Evolutionary conservation across 2,888 invertebrate species (phyloP).

Genomic region (Marronus borbonicus): DNA sequence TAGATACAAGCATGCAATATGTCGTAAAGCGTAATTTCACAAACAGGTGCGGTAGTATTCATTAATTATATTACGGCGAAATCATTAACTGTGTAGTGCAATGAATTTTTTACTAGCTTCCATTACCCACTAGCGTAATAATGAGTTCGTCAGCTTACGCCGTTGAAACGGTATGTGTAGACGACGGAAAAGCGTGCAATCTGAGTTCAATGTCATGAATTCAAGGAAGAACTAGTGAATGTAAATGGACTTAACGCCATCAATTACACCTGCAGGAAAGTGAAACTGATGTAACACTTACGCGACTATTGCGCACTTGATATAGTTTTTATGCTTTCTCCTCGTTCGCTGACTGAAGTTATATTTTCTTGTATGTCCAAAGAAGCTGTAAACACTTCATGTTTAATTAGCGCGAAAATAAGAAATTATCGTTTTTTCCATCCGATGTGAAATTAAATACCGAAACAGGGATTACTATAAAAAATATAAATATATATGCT

Average conservation of each 20-base stretch:
- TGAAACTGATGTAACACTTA: constrained; percentile 7
- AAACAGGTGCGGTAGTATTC: too few relatives aligned
- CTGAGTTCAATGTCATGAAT: constrained; percentile 13
- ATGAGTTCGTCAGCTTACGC: not conserved
- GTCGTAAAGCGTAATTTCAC: too few relatives aligned
- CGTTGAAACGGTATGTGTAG: not conserved
- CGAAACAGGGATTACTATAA: not conserved
- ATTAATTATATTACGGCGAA: too few relatives aligned
- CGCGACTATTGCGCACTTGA: not conserved
- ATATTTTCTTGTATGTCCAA: not conserved
- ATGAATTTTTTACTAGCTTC: too few relatives aligned
- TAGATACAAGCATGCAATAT: too few relatives aligned
- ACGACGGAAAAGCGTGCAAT: not conserved
- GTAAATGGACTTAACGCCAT: constrained; percentile 18
- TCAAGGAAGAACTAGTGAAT: not conserved
- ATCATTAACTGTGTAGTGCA: too few relatives aligned
- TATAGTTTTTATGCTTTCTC: constrained; percentile 33
- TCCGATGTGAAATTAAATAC: not conserved
- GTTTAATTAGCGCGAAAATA: not conserved
- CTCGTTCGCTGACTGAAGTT: not conserved
- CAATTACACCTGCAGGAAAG: constrained; percentile 24
- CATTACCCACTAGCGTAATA: not conserved
- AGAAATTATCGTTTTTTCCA: not conserved
- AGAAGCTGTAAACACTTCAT: too few relatives aligned
- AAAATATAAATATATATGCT: not conserved